These are phyloP conservation scores for Aphelocoma californica DNA, from an alignment of 2,797 vertebrate species.

Conservation along the genomic window DNA sequence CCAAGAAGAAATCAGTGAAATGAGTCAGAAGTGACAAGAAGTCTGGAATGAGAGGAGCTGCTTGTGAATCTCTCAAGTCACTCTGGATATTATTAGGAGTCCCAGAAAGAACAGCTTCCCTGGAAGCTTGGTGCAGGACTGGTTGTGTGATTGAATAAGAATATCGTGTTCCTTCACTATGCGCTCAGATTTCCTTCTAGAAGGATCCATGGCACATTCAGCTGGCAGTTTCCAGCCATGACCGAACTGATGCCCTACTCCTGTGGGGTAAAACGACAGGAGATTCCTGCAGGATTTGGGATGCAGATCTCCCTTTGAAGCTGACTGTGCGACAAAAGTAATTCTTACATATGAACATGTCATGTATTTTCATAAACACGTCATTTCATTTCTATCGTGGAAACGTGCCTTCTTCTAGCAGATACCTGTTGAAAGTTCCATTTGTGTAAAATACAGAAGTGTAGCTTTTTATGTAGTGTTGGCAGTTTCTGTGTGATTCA, in stretches of 20 bases:
- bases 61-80: not conserved
- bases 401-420: not conserved
- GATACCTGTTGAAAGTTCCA: not conserved
- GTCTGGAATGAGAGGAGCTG: not conserved
- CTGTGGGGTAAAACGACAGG: not conserved
- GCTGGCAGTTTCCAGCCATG: not conserved
- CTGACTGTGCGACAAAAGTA: not conserved
- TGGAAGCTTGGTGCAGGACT: not conserved
- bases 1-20: not conserved
- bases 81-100: not conserved
- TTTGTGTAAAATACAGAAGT: not conserved
- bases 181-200: not conserved
- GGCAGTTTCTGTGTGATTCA: not conserved
- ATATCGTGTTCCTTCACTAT: not conserved
- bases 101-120: not conserved
- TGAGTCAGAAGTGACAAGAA: not conserved
- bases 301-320: not conserved
- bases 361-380: not conserved
- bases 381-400: not conserved
- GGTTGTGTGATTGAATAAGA: not conserved
- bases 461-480: not conserved
- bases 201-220: not conserved
- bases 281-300: not conserved
- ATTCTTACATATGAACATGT: not conserved
- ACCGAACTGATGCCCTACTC: fast-evolving